Percentiles rank a stretch among this genome's conserved stretches.
Conservation (phyloP, 2,797 vertebrate genomes). For the Lerista edwardsae region DNA sequence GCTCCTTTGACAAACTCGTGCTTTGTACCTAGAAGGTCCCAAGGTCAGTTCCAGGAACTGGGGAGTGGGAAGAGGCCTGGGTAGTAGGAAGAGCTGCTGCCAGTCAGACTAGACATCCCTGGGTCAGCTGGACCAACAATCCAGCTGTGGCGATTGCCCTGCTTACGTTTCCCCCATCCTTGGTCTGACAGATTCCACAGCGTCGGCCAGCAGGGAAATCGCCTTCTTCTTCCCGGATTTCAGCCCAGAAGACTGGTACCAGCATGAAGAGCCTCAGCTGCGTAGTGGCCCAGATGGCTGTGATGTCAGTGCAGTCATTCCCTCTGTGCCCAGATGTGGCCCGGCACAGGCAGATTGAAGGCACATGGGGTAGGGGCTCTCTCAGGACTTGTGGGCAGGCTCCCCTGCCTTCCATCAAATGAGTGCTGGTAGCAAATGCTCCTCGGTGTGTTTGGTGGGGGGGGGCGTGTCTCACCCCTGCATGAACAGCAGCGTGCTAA, state of each 20-base stretch:
- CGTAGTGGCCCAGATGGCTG: conserved; percentile 75
- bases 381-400: neutral
- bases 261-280: conserved; percentile 82
- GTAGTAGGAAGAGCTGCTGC: no score
- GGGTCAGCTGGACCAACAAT: neutral
- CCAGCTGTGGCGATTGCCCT: neutral
- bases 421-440: rapidly evolving
- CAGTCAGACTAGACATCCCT: no score
- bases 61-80: no score
- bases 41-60: neutral
- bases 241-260: conserved; percentile 81
- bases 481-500: neutral
- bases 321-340: conserved; percentile 25
- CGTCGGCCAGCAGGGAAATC: conserved; percentile 92
- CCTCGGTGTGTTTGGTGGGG: neutral
- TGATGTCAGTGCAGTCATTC: conserved; percentile 75
- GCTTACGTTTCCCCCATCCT: neutral
- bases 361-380: neutral
- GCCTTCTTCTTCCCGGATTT: conserved; percentile 94
- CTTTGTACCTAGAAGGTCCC: no score
- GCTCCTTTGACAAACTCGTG: no score
- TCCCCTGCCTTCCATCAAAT: neutral
- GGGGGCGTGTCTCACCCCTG: neutral
- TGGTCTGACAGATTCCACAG: conserved; percentile 82
- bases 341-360: conserved; percentile 6